Percentiles rank a stretch among this genome's conserved stretches.
phyloP scores from a whole-genome alignment of 2,888 invertebrate species.

The Lithophane socia region DNA sequence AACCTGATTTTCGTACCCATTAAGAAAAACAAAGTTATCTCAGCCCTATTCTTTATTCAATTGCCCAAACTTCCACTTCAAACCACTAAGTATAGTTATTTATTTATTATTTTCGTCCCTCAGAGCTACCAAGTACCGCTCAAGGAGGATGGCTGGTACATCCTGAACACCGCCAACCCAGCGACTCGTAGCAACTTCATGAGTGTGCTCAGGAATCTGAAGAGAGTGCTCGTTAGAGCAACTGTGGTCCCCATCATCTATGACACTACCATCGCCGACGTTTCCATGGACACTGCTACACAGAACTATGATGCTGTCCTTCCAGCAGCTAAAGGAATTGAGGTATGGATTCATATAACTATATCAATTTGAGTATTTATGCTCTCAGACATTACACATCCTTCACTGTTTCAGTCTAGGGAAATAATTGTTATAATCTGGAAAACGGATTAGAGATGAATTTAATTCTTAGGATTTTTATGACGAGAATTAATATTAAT shows the following conservation, averaged over 20 bases:
- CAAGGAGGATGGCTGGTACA: conserved; percentile 92
- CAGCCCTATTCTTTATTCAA: neutral
- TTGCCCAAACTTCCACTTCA: neutral
- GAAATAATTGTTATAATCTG: neutral
- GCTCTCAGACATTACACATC: neutral
- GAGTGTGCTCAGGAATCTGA: conserved; percentile 95
- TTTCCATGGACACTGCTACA: conserved; percentile 96
- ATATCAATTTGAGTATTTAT: neutral
- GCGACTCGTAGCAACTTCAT: conserved; percentile 95
- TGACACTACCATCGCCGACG: conserved; percentile 94
- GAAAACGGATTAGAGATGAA: neutral
- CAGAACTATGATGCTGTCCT: conserved; percentile 90
- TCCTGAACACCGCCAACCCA: conserved; percentile 74
- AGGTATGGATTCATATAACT: conserved; percentile 84
- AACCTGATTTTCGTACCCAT: neutral
- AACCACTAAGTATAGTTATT: neutral
- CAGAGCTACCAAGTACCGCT: conserved; percentile 92
- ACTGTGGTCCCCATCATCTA: conserved; percentile 91
- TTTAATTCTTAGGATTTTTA: neutral
- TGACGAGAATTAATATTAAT: neutral
- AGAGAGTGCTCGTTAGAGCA: conserved; percentile 95
- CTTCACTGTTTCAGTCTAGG: neutral
- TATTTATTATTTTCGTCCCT: conserved; percentile 17
- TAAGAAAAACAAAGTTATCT: neutral
- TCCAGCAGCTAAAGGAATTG: conserved; percentile 94